These are phyloP conservation scores for Plagiodera versicolora DNA, from an alignment of 2,888 invertebrate species.

Conservation along the genomic window DNA sequence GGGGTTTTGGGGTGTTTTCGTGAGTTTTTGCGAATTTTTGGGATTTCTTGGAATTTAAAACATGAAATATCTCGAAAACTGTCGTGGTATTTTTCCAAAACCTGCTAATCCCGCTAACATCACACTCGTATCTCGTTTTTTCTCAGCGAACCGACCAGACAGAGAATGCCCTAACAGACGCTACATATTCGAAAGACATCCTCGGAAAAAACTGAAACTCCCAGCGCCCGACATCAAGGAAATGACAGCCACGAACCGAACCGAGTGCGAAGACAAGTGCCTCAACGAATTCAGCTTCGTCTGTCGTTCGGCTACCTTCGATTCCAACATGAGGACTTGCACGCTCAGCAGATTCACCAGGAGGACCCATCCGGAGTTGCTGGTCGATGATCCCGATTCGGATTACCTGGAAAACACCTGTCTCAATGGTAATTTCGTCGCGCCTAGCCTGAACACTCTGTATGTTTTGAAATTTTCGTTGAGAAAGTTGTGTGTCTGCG, in stretches of 20 bases:
- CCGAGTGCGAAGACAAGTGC: constrained; percentile 89
- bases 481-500: too few species aligned
- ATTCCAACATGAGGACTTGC: constrained; percentile 76
- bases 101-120: too few species aligned
- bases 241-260: constrained; percentile 80
- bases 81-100: too few species aligned
- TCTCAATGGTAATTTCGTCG: constrained; percentile 83
- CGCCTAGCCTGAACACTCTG: too few species aligned
- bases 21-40: too few species aligned
- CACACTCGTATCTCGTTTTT: too few species aligned
- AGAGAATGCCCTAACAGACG: constrained; percentile 86
- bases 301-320: constrained; percentile 85
- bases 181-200: constrained; percentile 86
- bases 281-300: constrained; percentile 86
- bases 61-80: too few species aligned
- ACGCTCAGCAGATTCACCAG: constrained; percentile 80
- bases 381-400: constrained; percentile 83
- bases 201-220: constrained; percentile 79
- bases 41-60: too few species aligned
- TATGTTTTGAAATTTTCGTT: too few species aligned
- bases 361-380: constrained; percentile 80
- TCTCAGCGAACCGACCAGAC: constrained; percentile 77
- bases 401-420: constrained; percentile 92
- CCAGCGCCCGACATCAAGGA: constrained; percentile 82
- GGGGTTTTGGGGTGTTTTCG: too few species aligned